Evolutionary conservation across 2,888 invertebrate genomes (phyloP).

Genomic region (Eupithecia exiguata): DNA sequence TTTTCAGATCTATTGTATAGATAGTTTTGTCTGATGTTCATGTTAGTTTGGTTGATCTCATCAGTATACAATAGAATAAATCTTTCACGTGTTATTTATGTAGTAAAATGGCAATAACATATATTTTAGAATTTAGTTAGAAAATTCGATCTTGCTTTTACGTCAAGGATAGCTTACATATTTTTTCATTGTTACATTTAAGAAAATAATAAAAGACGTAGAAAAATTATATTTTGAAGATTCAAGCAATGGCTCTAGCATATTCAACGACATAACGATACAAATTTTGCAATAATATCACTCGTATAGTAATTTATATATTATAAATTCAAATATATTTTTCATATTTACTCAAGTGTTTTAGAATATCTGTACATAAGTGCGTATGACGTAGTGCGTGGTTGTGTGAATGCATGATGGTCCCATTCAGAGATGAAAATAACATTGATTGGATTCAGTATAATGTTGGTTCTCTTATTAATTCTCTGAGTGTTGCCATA

Average conservation of each 20-base stretch:
- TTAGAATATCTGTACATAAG: slow-evolving; percentile 50
- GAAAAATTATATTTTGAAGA: slow-evolving; percentile 1
- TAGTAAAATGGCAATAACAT: slow-evolving; percentile 10
- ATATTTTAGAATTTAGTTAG: slow-evolving; percentile 12
- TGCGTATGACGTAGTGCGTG: slow-evolving; percentile 44
- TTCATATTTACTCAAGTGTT: slow-evolving; percentile 48
- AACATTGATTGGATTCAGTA: background rate
- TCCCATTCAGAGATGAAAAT: slow-evolving; percentile 12
- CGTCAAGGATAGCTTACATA: background rate
- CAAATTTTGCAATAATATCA: slow-evolving; percentile 35
- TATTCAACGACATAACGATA: slow-evolving; percentile 32
- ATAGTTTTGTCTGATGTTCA: slow-evolving; percentile 13
- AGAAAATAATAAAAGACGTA: background rate
- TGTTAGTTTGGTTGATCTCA: slow-evolving; percentile 15
- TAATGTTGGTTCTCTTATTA: background rate
- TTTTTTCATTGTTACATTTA: background rate
- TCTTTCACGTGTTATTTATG: slow-evolving; percentile 1
- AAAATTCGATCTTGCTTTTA: slow-evolving; percentile 2
- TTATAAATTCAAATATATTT: slow-evolving; percentile 38
- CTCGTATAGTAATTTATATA: slow-evolving; percentile 31
- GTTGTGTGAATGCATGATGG: slow-evolving; percentile 19
- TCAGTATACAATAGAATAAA: slow-evolving; percentile 20
- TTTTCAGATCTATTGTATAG: slow-evolving; percentile 1
- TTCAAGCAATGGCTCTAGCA: slow-evolving; percentile 30
- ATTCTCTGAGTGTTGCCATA: slow-evolving; percentile 31